phyloP scores from a whole-genome alignment of 2,888 invertebrate genomes.

The Drosophila leonis region DNA sequence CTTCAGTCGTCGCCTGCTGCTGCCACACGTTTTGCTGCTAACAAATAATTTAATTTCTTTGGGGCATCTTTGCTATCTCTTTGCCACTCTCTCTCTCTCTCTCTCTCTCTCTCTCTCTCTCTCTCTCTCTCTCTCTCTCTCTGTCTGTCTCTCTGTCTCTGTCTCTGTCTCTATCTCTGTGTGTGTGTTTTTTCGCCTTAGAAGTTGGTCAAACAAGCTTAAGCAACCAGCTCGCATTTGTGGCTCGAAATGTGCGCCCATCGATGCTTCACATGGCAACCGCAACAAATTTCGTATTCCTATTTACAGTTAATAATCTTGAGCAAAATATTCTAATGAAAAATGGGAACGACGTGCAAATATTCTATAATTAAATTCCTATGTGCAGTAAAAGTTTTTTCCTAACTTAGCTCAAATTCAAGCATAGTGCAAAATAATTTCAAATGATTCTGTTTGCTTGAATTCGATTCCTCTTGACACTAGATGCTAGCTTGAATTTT shows the following conservation, averaged over 20 bases:
- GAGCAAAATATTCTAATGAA: slow-evolving; percentile 14
- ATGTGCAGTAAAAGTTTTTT: not conserved
- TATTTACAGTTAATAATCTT: slow-evolving; percentile 46
- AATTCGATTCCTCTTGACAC: too few relatives aligned
- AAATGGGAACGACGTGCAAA: not conserved
- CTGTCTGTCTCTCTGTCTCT: not conserved
- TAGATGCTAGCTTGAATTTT: too few relatives aligned
- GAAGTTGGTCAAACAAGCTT: slow-evolving; percentile 46
- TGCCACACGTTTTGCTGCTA: slow-evolving; percentile 47
- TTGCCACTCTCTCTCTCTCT: not conserved
- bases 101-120: not conserved
- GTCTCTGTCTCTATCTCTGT: not conserved
- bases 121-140: not conserved
- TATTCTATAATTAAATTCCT: not conserved
- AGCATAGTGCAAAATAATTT: too few relatives aligned
- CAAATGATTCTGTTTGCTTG: too few relatives aligned
- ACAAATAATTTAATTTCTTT: slow-evolving; percentile 77
- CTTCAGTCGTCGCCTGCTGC: slow-evolving; percentile 8
- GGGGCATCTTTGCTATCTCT: slow-evolving; percentile 30
- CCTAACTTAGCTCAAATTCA: too few relatives aligned
- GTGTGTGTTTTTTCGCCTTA: slow-evolving; percentile 1
- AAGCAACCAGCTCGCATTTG: slow-evolving; percentile 34
- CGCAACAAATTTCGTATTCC: slow-evolving; percentile 29
- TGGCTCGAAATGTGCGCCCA: slow-evolving; percentile 13
- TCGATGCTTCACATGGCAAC: slow-evolving; percentile 22